Conservation (phyloP, 2,888 invertebrate genomes). For the Papilio protenor region DNA sequence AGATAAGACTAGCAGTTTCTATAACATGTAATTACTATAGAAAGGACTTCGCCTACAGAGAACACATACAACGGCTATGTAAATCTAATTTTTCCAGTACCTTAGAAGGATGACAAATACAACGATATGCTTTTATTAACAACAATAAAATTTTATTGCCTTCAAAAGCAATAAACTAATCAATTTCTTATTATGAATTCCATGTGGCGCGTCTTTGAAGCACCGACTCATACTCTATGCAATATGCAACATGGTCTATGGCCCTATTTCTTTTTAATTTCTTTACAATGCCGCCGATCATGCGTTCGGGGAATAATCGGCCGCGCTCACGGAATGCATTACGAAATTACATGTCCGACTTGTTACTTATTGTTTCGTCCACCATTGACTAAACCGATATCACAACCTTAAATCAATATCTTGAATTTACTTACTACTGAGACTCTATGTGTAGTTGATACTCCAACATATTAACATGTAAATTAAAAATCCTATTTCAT, state of each 20-base stretch:
- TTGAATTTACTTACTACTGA: neutral
- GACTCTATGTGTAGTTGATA: no score
- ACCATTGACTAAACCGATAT: neutral
- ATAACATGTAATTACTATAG: neutral
- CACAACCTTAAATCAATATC: neutral
- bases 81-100: neutral
- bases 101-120: conserved; percentile 39
- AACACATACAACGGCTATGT: neutral
- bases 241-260: conserved; percentile 61
- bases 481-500: no score
- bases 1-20: no score
- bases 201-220: conserved; percentile 54
- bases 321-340: conserved; percentile 46
- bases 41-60: neutral
- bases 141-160: conserved; percentile 52
- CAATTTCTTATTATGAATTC: conserved; percentile 66
- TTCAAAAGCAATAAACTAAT: conserved; percentile 61
- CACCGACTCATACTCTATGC: conserved; percentile 60
- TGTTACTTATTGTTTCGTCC: conserved; percentile 30
- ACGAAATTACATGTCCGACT: conserved; percentile 41
- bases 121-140: conserved; percentile 44
- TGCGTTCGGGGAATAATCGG: conserved; percentile 64
- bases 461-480: no score
- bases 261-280: conserved; percentile 78
- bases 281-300: conserved; percentile 66